Evolutionary conservation across 2,888 invertebrate genomes (phyloP).

Genomic region (Drosophila helvetica): DNA sequence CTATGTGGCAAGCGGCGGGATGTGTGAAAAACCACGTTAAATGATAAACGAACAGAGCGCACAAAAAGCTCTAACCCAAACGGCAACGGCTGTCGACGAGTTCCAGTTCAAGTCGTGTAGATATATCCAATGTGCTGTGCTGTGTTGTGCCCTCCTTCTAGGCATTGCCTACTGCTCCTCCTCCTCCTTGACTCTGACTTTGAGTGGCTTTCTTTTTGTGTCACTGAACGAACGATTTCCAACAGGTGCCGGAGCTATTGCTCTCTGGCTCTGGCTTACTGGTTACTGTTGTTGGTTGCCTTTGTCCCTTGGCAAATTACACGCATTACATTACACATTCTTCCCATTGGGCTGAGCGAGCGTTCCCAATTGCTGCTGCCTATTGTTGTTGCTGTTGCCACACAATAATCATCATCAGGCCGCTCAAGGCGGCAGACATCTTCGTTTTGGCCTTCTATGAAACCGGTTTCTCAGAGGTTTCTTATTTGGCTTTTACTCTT

Average conservation of each 20-base stretch:
- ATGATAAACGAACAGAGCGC: constrained; percentile 60
- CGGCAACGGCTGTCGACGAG: constrained; percentile 31
- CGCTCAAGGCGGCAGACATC: constrained; percentile 23
- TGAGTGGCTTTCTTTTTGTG: constrained; percentile 75
- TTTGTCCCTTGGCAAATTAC: constrained; percentile 59
- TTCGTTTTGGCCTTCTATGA: constrained; percentile 67
- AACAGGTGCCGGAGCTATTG: constrained; percentile 52
- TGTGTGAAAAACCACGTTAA: constrained; percentile 68
- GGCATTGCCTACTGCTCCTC: background rate
- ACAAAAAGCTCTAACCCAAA: constrained; percentile 39
- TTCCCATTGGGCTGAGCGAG: constrained; percentile 34
- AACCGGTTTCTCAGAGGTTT: constrained; percentile 71
- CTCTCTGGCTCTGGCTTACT: constrained; percentile 22
- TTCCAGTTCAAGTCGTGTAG: constrained; percentile 52
- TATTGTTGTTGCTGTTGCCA: constrained; percentile 46
- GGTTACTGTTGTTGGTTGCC: constrained; percentile 9
- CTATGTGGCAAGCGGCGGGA: constrained; percentile 42
- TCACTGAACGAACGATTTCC: constrained; percentile 62
- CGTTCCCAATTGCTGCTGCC: constrained; percentile 42
- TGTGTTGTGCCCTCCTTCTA: background rate
- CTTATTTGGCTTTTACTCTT: constrained; percentile 56
- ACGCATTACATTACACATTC: constrained; percentile 59
- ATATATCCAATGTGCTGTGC: constrained; percentile 18
- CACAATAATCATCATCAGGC: constrained; percentile 33
- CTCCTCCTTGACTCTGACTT: constrained; percentile 4